Base-by-base conservation (phyloP, 2,113 vertebrate genomes). In the Cynocephalus volans region DNA sequence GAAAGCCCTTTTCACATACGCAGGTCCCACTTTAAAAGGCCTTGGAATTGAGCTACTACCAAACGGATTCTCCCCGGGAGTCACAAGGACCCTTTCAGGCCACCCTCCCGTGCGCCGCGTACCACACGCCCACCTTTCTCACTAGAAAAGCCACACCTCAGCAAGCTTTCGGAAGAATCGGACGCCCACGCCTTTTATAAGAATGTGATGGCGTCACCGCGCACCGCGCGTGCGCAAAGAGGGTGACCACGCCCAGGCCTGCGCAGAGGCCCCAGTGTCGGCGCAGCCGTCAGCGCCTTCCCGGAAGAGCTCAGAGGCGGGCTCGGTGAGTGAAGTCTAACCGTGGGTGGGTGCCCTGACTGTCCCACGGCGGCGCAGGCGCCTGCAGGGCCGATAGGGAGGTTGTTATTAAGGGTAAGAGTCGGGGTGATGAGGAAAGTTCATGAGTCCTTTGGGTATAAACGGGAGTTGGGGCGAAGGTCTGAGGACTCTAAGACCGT, bases 31-130 rank as follows among this genome's bases (percentile, higher is more conserved):
- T 67, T 45, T 2, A 19, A 87, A 77, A 62, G 28, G 19, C 8
- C 28, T 82, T 4, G 48, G 62, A n/a, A 50, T 0, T 11, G 31
- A 24, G 21, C 31, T 3, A 19, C 13, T 26, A 14, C 1, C 8
- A 62, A 41, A 45, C 0, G 8, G 3, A 18, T 1, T 10, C 19
- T 48, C 58, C 33, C 21, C 12, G 2, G 7, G 7, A 1, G 2
- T 70, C 24, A 1, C 0, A 5, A 2, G 1, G 0, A 3, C 41
- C 1, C 0, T 1, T 10, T 2, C 0, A 0, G 19, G 9, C 3
- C 26, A 10, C 31, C 8, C 54, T 17, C 23, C 4, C 41, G 14
- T 14, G 5, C 48, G 19, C 15, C 23, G n/a, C 36, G 13, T 6
- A 33, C n/a, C 6, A 23, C 17, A 21, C 0, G 1, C 1, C 0